Evolutionary conservation across 2,888 invertebrate genomes (phyloP).

Genomic region (Polymixis flavicincta): DNA sequence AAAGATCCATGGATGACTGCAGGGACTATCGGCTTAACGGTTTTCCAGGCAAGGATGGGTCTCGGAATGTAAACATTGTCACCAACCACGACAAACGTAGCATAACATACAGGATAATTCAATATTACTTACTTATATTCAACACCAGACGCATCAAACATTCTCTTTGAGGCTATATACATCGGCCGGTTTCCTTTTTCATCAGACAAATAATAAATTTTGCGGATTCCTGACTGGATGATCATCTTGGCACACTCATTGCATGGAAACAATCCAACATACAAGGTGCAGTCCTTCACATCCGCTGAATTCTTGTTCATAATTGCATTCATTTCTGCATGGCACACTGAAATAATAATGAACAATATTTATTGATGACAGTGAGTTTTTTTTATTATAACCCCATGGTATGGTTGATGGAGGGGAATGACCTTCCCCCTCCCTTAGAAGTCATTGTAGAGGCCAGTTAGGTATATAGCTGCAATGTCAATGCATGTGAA

Average conservation of each 20-base stretch:
- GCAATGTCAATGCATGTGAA: not conserved
- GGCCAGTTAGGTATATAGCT: too few species aligned
- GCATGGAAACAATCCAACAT: constrained; percentile 98
- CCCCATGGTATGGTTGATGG: not conserved
- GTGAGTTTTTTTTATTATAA: not conserved
- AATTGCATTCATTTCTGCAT: constrained; percentile 99
- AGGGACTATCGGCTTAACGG: too few species aligned
- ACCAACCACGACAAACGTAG: too few species aligned
- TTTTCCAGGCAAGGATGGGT: too few species aligned
- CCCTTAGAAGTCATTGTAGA: not conserved
- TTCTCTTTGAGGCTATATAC: constrained; percentile 94
- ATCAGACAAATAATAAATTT: constrained; percentile 95
- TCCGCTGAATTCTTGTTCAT: constrained; percentile 96
- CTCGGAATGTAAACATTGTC: too few species aligned
- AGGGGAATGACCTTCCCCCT: not conserved
- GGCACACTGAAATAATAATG: constrained; percentile 93
- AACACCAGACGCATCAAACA: constrained; percentile 95
- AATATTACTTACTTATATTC: constrained; percentile 90
- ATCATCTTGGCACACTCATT: constrained; percentile 99
- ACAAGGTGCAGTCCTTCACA: constrained; percentile 95
- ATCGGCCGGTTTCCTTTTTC: constrained; percentile 93
- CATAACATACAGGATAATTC: not conserved
- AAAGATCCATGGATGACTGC: too few species aligned
- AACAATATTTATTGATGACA: not conserved
- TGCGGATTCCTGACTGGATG: constrained; percentile 97